These are phyloP conservation scores for Caenorhabditis imperialis DNA, from an alignment of 2,888 invertebrate genomes.

Conservation along the genomic window DNA sequence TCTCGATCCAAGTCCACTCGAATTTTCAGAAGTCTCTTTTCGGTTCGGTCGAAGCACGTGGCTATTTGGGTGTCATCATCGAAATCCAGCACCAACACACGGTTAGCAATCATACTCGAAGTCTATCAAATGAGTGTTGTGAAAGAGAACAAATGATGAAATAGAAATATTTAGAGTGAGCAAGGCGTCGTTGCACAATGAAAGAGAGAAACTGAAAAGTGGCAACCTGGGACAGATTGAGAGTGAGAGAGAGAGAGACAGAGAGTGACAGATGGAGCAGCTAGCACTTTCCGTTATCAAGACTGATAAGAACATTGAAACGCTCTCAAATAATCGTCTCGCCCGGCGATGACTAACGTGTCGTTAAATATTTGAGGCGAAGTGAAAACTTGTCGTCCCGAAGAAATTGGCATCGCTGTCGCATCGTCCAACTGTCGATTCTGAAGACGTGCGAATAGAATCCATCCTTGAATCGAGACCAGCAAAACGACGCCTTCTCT, in stretches of 20 bases:
- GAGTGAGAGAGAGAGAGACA: no score
- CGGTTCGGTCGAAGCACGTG: constrained; percentile 5
- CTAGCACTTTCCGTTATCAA: background rate
- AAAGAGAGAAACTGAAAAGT: no score
- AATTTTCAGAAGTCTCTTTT: no score
- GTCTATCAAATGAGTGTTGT: constrained; percentile 1
- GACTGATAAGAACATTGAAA: constrained; percentile 2
- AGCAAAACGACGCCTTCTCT: background rate
- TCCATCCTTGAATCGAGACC: constrained; percentile 21
- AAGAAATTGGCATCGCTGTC: background rate
- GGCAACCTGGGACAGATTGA: no score
- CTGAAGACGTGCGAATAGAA: constrained; percentile 4
- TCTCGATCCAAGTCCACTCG: no score
- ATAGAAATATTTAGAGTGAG: no score
- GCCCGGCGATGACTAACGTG: constrained; percentile 15
- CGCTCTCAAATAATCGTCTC: constrained; percentile 38
- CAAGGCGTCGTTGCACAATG: no score
- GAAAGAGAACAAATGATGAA: no score
- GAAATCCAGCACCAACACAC: constrained; percentile 12
- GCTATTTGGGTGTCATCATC: background rate
- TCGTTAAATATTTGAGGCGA: constrained; percentile 10
- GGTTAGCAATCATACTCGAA: constrained; percentile 9
- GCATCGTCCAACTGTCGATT: constrained; percentile 10
- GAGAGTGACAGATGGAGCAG: background rate
- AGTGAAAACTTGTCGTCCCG: constrained; percentile 27